Evolutionary conservation across 2,113 vertebrate species (phyloP).

Genomic region (Pandion haliaetus): DNA sequence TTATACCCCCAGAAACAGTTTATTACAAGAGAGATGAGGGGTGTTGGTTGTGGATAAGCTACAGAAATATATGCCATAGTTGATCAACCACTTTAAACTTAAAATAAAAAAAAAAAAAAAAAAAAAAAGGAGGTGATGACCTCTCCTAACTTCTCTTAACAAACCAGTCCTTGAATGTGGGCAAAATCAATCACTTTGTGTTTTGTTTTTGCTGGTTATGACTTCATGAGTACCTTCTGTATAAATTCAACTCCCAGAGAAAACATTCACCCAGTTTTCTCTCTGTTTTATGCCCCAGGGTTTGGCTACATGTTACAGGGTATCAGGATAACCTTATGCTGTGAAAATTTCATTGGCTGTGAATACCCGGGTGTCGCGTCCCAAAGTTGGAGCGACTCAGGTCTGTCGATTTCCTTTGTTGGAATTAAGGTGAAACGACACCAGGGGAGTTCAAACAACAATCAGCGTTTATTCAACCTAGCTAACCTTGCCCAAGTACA

Average conservation of each 20-base stretch:
- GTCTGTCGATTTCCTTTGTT: too few relatives aligned
- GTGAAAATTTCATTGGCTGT: background rate
- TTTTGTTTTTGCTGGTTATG: background rate
- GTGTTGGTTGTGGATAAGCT: background rate
- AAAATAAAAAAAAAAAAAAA: background rate
- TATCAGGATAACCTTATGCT: background rate
- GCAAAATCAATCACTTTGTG: background rate
- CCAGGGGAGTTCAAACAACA: too few relatives aligned
- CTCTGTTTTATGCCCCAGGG: background rate
- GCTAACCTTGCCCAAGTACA: too few relatives aligned
- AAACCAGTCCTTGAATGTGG: background rate
- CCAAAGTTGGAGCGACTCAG: too few relatives aligned
- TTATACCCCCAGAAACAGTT: conserved; percentile 25
- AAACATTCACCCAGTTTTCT: background rate
- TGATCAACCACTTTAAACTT: background rate
- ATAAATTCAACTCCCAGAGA: background rate
- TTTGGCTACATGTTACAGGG: background rate
- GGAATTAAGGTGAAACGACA: too few relatives aligned
- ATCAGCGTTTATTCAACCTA: too few relatives aligned
- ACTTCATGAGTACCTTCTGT: background rate
- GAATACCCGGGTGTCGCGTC: too few relatives aligned
- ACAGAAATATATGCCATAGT: background rate
- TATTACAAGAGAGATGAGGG: conserved; percentile 12
- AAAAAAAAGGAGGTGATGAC: background rate
- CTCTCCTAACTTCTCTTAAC: background rate